Base-by-base conservation (phyloP, 2,797 vertebrate species). In the Enoplosus armatus region DNA sequence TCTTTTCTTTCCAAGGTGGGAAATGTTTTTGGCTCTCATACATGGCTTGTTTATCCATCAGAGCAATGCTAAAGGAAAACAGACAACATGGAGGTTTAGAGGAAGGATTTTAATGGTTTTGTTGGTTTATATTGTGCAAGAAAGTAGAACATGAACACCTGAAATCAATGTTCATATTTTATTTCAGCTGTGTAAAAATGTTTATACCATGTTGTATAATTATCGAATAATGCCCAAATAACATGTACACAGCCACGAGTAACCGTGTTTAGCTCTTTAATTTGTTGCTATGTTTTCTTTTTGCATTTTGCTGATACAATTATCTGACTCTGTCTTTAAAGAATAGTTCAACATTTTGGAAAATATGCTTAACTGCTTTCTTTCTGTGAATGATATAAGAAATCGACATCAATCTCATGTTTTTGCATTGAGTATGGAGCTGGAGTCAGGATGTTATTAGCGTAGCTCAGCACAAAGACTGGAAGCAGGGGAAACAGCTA, bases 41-140 rank as follows among this genome's bases (percentile, higher is more conserved):
- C 27, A 15, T 82, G 8, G 39, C 22, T 61, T 72, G 66, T 82
- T 80, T 62, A 64, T 66, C 15, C 58, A 55, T 58, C 62, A 56
- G 47, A 72, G 58, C n/a, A 26, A 27, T n/a, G 54, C 6, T 15
- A 14, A 14, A 1, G 33, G 43, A 63, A 56, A 58, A 33, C 31
- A 20, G 35, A 12, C 37, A 22, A 18, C 24, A 22, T 9, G 26
- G 16, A 39, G 1, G n/a, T 45, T 20, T 43, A n/a, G 4, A 54
- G 15, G n/a, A 20, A 1, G n/a, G 16, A 6, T 37, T 29, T 37
- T 20, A 53, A 61, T 15, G 53, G 26, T 4, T 29, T 15, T 47
- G 33, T 26, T 45, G 48, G 31, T 24, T 26, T 18, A 48, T 61
- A 4, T 33, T 43, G 26, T 24, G 12, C 29, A 43, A 43, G 55